Conservation (phyloP, 2,797 vertebrate species). For the Acridotheres tristis region DNA sequence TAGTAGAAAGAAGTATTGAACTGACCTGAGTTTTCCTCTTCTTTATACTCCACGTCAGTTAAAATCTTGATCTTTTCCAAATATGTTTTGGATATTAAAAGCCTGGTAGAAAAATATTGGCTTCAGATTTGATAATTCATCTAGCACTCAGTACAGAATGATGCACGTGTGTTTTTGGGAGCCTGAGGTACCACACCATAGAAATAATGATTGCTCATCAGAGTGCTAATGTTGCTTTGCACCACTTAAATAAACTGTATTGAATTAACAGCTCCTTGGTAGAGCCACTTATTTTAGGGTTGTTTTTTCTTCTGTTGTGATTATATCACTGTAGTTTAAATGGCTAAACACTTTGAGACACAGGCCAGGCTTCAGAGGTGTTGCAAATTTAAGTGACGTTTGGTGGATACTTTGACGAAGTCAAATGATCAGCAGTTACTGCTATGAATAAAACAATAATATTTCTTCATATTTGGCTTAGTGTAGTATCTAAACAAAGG, state of each 20-base stretch:
- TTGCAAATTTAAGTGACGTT: not conserved
- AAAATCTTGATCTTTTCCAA: not conserved
- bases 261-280: not conserved
- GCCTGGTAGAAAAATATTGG: not conserved
- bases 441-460: not conserved
- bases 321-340: not conserved
- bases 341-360: not conserved
- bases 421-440: not conserved
- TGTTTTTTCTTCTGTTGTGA: not conserved
- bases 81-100: not conserved
- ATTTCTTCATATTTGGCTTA: not conserved
- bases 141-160: not conserved
- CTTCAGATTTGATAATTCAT: not conserved
- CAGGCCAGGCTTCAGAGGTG: not conserved
- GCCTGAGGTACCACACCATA: not conserved
- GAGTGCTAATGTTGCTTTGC: not conserved
- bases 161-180: not conserved
- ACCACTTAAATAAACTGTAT: not conserved
- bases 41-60: not conserved
- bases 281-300: not conserved
- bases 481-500: not conserved
- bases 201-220: not conserved
- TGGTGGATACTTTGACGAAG: not conserved
- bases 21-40: not conserved
- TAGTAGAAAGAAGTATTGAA: not conserved